These are phyloP conservation scores for Platichthys flesus DNA, from an alignment of 2,113 vertebrate genomes.

Conservation along the genomic window DNA sequence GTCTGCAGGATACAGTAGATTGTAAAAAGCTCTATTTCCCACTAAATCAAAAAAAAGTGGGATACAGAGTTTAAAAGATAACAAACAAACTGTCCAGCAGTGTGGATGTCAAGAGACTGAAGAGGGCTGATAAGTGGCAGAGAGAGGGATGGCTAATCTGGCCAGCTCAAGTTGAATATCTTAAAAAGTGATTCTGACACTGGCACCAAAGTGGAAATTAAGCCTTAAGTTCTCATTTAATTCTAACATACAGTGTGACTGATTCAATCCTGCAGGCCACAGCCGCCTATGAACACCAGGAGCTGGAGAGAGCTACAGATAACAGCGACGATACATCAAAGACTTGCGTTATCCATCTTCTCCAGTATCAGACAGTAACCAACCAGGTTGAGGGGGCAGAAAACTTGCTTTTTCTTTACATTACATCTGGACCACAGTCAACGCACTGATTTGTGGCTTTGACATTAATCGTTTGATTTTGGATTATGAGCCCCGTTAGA, in stretches of 20 bases:
- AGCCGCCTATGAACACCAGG: not conserved
- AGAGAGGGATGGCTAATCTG: slow-evolving; percentile 4
- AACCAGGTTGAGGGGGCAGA: not conserved
- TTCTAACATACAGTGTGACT: not conserved
- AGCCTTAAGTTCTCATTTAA: slow-evolving; percentile 16
- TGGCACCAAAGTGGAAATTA: slow-evolving; percentile 3
- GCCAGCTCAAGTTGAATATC: slow-evolving; percentile 11
- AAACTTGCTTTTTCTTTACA: slow-evolving; percentile 14
- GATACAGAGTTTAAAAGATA: not conserved
- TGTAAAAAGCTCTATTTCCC: not conserved
- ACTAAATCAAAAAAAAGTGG: not conserved
- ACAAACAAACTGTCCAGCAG: not conserved
- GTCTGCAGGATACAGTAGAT: not conserved
- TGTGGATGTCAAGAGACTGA: not conserved
- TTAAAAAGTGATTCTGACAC: not conserved
- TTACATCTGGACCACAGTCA: not conserved
- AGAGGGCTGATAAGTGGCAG: not conserved
- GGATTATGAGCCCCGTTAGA: not conserved
- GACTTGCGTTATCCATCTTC: not conserved
- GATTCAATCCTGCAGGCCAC: slow-evolving; percentile 21
- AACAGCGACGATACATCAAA: slow-evolving; percentile 48
- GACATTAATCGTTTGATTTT: not conserved
- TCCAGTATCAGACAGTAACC: slow-evolving; percentile 16
- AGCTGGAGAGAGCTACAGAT: slow-evolving; percentile 24
- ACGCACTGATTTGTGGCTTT: not conserved